Base-by-base conservation (phyloP, 2,888 invertebrate genomes). In the Acheta domesticus region DNA sequence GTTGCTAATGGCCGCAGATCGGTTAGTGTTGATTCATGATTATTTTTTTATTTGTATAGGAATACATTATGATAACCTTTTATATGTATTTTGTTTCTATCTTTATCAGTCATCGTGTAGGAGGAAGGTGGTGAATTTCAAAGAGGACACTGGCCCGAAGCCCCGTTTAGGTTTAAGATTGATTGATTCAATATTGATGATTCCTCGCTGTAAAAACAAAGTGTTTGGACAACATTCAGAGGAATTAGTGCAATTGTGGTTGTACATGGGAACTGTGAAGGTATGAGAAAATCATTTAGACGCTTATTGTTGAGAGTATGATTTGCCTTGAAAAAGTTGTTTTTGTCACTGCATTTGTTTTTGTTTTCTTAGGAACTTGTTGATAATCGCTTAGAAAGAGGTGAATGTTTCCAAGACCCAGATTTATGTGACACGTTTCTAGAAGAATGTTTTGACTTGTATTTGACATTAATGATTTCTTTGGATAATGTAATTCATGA, bases 381-480 rank as follows among this genome's bases (percentile, higher is more conserved):
- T 62, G n/a, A 62, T 62, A 62, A n/a, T 62, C 14, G 62, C 5
- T 62, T 62, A 62, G 62, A 12, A 62, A 62, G n/a, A 19, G 62
- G 62, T 19, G 62, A 62, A 19, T 14, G 62, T 62, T 62, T 62
- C n/a, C 62, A 14, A 62, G 62, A 62, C 14, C 62, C 16, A 62
- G 62, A 62, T 16, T 11, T 62, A n/a, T 62, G 62, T 5, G 62
- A 62, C 62, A 62, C 62, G 4, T 62, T 62, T 62, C 16, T 62
- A 62, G 16, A 62, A 62, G 62, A 62, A 62, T 62, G 62, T n/a
- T 62, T 62, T 62, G 62, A 62, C n/a, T 62, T 62, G 62, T 62
- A 62, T 62, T 62, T 62, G n/a, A 62, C 62, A 19, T 62, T 62
- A 62, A 62, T 62, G 62, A 62, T 62, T 5, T 19, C 14, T 14